phyloP scores from a whole-genome alignment of 1,140 invertebrate genomes.

The Brachionus sp. region DNA sequence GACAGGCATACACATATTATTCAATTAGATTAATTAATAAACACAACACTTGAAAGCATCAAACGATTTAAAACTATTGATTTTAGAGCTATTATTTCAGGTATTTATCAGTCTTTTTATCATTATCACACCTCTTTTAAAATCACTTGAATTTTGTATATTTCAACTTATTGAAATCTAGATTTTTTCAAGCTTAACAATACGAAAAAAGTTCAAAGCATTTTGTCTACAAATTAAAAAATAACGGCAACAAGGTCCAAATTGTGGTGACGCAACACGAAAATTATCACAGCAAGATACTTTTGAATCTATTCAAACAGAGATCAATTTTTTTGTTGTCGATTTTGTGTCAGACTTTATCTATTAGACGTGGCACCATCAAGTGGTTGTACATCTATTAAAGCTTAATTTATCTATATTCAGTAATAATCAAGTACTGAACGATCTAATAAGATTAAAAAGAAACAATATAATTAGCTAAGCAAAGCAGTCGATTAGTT shows the following conservation, averaged over 20 bases:
- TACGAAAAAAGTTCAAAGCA: background rate
- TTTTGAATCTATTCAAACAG: background rate
- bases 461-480: conserved; percentile 12
- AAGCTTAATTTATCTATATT: background rate
- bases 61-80: background rate
- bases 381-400: background rate
- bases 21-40: no score
- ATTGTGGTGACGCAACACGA: background rate
- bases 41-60: background rate
- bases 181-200: background rate
- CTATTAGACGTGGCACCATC: conserved; percentile 29
- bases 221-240: background rate
- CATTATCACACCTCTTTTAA: background rate
- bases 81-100: background rate
- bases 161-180: background rate
- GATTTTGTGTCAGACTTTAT: background rate
- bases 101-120: background rate
- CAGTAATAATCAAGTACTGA: background rate
- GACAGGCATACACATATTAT: no score
- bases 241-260: background rate
- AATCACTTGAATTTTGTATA: background rate
- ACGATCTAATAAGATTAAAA: background rate
- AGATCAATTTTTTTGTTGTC: background rate
- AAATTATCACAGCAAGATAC: conserved; percentile 23
- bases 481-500: background rate